Evolutionary conservation across 2,797 vertebrate species (phyloP).

Genomic region (Rhabdomys pumilio): DNA sequence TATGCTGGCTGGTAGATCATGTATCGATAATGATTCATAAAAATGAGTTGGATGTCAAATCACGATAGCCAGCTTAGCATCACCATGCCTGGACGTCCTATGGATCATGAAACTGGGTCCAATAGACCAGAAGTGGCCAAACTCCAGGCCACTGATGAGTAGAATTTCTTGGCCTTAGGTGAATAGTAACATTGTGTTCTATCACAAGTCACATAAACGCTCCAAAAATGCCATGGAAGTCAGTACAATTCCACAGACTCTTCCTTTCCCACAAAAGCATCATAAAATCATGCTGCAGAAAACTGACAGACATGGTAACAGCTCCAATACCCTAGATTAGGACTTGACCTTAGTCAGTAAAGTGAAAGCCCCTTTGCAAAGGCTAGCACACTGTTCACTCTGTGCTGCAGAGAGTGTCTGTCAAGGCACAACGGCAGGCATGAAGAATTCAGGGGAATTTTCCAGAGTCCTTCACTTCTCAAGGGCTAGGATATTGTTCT

Average conservation of each 20-base stretch:
- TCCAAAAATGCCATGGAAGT: background rate
- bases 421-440: background rate
- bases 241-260: background rate
- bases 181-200: background rate
- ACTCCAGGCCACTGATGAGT: background rate
- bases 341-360: background rate
- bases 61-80: slow-evolving; percentile 41
- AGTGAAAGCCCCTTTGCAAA: background rate
- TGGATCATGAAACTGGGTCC: background rate
- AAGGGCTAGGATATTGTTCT: background rate
- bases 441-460: background rate
- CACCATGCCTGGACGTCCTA: slow-evolving; percentile 1
- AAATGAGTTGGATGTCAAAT: slow-evolving; percentile 78
- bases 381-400: background rate
- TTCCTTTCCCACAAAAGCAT: background rate
- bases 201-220: background rate
- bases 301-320: background rate
- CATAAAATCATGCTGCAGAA: slow-evolving; percentile 11
- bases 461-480: background rate
- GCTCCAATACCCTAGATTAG: background rate
- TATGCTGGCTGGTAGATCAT: slow-evolving; percentile 76
- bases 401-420: background rate
- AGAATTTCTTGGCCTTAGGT: background rate
- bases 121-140: background rate
- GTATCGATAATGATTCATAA: slow-evolving; percentile 66